A percentile compares a stretch with the other conserved stretches of the same genome.
These are phyloP conservation scores for Cheilosia urbana DNA, from an alignment of 2,888 invertebrate species.

Conservation along the genomic window DNA sequence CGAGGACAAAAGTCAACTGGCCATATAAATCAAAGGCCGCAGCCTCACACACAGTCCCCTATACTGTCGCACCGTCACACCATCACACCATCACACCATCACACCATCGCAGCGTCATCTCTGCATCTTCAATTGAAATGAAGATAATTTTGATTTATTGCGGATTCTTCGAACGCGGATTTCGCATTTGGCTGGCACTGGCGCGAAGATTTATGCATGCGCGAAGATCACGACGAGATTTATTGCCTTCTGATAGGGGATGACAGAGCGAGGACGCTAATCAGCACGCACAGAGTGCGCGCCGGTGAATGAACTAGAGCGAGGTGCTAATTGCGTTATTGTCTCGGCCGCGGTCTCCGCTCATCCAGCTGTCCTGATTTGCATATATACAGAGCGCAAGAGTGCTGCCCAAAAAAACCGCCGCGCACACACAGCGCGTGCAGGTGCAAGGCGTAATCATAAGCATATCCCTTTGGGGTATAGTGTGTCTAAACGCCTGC, in stretches of 20 bases:
- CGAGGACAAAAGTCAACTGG: slow-evolving; percentile 44
- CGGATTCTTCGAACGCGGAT: slow-evolving; percentile 53
- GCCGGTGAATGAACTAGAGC: slow-evolving; percentile 71
- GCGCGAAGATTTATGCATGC: slow-evolving; percentile 66
- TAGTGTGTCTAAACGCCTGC: slow-evolving; percentile 60
- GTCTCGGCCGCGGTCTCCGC: neutral
- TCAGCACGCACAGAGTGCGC: slow-evolving; percentile 52
- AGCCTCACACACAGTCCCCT: neutral
- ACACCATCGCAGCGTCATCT: slow-evolving; percentile 4
- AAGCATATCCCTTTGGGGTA: slow-evolving; percentile 27
- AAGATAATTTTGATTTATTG: slow-evolving; percentile 75
- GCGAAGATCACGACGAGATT: slow-evolving; percentile 65
- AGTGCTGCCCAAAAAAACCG: slow-evolving; percentile 7
- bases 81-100: neutral
- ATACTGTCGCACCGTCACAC: neutral
- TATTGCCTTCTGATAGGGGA: slow-evolving; percentile 72
- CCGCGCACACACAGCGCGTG: slow-evolving; percentile 1
- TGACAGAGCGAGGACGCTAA: slow-evolving; percentile 57
- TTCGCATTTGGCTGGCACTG: slow-evolving; percentile 48
- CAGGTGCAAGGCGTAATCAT: slow-evolving; percentile 64
- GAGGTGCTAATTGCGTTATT: slow-evolving; percentile 65
- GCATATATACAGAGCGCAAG: neutral
- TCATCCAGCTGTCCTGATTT: slow-evolving; percentile 31
- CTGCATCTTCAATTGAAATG: slow-evolving; percentile 69
- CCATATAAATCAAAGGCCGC: slow-evolving; percentile 57